Evolutionary conservation across 1,140 invertebrate genomes (phyloP), one percentile per base, ranked within the genome.

Genomic region (Eubasilissa regina): DNA sequence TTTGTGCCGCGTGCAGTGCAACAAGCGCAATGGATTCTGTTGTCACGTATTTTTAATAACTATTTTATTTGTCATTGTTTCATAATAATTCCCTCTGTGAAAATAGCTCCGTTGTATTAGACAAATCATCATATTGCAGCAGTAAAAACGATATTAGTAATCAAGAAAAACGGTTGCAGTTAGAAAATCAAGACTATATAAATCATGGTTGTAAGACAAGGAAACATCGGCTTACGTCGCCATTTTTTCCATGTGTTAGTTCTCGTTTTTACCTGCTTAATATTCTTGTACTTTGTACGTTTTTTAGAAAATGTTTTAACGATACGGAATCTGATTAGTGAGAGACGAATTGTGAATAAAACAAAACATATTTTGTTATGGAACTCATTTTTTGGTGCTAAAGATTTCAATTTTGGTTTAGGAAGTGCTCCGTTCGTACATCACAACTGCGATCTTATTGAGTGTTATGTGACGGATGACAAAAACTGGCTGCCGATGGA

Each of bases 401-500:
- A 75, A 11, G 62, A 78, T 43, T 83, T 72, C 56, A 43, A 76
- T 12, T 81, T 80, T 19, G 78, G 78, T 11, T 53, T 77, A 10
- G 82, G 80, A 13, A 75, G 45, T 4, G 62, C 74, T 44, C 75
- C 80, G 11, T 81, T 81, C 35, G 11, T 73, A 1, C 60, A 68
- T 13, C 10, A 79, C 56, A 66, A 80, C 13, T 84, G 83, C 58
- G 11, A 45, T 7, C 44, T 66, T 1, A 51, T n/a, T 0, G 47
- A 83, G 19, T 84, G 83, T 48, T 78, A 64, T 47, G 51, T 74
- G 12, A 80, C 81, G 6, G 56, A 75, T 51, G 43, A 83, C 44
- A 80, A 47, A 51, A 44, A 53, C 9, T 75, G n/a, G 79, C 15
- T 75, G 17, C 13, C 72, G 4, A 66, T 85, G 13, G 84, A 86